Base-by-base conservation (phyloP, 2,888 invertebrate species). In the Synanthedon myopaeformis region DNA sequence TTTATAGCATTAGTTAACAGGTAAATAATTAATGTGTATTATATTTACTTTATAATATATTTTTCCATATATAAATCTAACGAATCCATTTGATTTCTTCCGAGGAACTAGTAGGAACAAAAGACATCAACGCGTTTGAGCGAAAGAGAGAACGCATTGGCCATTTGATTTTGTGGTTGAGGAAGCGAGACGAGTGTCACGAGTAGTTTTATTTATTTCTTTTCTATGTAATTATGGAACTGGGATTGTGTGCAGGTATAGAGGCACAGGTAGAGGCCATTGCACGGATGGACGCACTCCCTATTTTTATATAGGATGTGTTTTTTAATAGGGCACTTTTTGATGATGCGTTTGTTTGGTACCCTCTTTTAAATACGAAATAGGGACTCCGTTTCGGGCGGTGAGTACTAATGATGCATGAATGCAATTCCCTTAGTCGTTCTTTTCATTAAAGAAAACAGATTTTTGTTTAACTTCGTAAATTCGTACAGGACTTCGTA, bases 41-140 rank as follows among this genome's bases (percentile, higher is more conserved):
- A 35, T 35, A 1, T 35, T 35, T 35, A 8, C 35, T 10, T 35
- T 35, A 35, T 35, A 35, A 35, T 23, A 35, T 35, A 35, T 35
- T 8, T 35, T 35, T 35, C 10, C 35, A 35, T 35, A 35, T 35
- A 35, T 35, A 35, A 35, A 35, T 35, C 35, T 10, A 35, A 35
- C 10, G 35, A 8, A 35, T 35, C 35, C 3, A 3, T 35, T 35
- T 8, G 35, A 35, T 35, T 35, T 35, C 35, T 35, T 35, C 35
- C 2, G 10, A 35, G 3, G 10, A 35, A 35, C 35, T 35, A 35
- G 35, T 35, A 35, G 69, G 70, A 78, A 70, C 69, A 82, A 85
- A 85, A 84, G 86, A 86, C 82, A 79, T 86, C 82, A 84, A 85
- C 85, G 85, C 76, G 70, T 69, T 62, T 60, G 67, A 62, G 67